Evolutionary conservation across 1,140 invertebrate species (phyloP), one percentile per base, ranked within the genome.

Genomic region (Philotrypesis tridentata): DNA sequence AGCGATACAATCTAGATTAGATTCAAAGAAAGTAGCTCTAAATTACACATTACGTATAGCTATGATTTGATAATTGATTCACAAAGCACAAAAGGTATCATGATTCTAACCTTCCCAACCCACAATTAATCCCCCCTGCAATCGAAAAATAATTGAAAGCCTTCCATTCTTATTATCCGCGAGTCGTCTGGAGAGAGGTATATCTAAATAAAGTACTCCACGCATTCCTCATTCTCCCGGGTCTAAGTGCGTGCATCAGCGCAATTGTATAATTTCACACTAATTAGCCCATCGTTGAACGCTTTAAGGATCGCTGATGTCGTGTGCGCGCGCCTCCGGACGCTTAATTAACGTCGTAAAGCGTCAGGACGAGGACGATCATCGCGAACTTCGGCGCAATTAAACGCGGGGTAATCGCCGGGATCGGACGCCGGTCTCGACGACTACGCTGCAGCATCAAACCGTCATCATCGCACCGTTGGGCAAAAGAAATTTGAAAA

Each of bases 271-370:
- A 75, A 31, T 75, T 75, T 23, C 29, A 23, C 0, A 37, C 29
- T 63, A 61, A 23, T 75, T 75, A 77, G 33, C 1, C 60, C 14
- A 67, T 67, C 74, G 23, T 48, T 65, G 74, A 77, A 23, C 23
- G 33, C 60, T 40, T 48, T 40, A 14, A 65, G 12, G 37, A 67
- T 67, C 1, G n/a, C 40, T 17, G 14, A 65, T 43, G 23, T 43
- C 31, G 25, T 25, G 31, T 61, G 55, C 31, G 65, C 61, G 55
- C 31, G 65, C 61, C 31, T 63, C 40, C 21, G 17, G 17, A 37
- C 33, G 27, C 43, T 71, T 79, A 70, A 78, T 78, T 78, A 67
- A 8, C 48, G 48, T 23, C 14, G 23, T 31, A 78, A 68, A 78
- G 75, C 61, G 25, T 40, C 43, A 48, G n/a, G 27, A 43, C 17